Evolutionary conservation across 2,113 vertebrate species (phyloP).

Genomic region (Gorsachius goisagi): DNA sequence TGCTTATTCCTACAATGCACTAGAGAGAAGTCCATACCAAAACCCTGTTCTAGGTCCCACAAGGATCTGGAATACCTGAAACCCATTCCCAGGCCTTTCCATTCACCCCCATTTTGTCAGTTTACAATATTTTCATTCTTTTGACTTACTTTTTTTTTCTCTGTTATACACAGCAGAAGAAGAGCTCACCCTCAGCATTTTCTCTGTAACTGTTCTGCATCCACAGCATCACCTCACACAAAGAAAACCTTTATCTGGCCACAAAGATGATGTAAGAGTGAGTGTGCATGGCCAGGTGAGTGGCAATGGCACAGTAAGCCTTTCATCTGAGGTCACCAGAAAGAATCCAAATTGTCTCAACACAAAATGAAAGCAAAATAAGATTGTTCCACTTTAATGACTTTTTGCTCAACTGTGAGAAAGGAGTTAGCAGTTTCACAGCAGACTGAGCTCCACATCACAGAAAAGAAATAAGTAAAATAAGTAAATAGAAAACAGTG

Average conservation of each 20-base stretch:
- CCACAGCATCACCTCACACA: neutral
- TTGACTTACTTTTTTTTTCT: neutral
- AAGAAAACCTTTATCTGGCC: neutral
- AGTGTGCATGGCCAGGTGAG: neutral
- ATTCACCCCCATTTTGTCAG: neutral
- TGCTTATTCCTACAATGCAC: neutral
- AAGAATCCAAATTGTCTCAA: neutral
- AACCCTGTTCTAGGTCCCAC: neutral
- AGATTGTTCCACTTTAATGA: neutral
- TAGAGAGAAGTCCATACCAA: neutral
- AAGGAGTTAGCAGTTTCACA: neutral
- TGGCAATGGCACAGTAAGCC: neutral
- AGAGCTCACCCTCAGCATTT: neutral
- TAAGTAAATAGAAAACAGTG: neutral
- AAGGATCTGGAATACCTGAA: neutral
- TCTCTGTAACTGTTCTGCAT: neutral
- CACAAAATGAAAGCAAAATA: neutral
- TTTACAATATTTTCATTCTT: neutral
- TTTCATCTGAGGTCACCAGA: neutral
- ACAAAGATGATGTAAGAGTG: accelerated
- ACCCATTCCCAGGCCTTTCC: neutral
- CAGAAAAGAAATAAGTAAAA: neutral
- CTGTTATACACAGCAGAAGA: neutral
- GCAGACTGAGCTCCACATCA: neutral
- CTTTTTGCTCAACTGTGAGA: neutral